phyloP scores from a whole-genome alignment of 2,888 invertebrate species.

The Eupsilia transversa region DNA sequence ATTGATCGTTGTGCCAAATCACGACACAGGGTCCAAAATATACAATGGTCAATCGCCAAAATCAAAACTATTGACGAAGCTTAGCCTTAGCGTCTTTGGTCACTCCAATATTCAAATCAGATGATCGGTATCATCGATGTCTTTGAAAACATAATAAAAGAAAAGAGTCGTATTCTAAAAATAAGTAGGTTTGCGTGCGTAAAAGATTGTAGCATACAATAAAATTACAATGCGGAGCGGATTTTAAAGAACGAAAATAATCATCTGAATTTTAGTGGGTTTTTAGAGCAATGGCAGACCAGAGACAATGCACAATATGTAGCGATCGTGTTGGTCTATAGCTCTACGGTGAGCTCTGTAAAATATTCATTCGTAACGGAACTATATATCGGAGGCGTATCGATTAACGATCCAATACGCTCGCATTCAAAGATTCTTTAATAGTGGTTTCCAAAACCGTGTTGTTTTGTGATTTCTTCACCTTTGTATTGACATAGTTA shows the following conservation, averaged over 20 bases:
- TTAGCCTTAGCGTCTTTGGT: not conserved
- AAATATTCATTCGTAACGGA: conserved; percentile 76
- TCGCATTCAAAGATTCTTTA: conserved; percentile 26
- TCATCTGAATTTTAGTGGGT: conserved; percentile 47
- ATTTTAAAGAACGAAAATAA: conserved; percentile 37
- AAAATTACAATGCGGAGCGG: conserved; percentile 23
- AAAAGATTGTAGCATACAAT: conserved; percentile 33
- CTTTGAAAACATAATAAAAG: not conserved
- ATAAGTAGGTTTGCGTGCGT: conserved; percentile 35
- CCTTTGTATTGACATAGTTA: not conserved
- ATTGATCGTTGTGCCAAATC: conserved; percentile 6
- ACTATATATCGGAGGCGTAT: conserved; percentile 59
- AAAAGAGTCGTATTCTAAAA: not conserved
- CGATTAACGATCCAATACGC: not conserved
- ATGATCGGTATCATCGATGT: not conserved
- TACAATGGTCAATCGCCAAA: conserved; percentile 1
- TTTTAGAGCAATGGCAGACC: conserved; percentile 42
- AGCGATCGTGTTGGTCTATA: conserved; percentile 10
- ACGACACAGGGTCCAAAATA: conserved; percentile 19
- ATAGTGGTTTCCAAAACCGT: conserved; percentile 6
- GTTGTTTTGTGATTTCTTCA: not conserved
- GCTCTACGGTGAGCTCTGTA: conserved; percentile 51
- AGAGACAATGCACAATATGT: conserved; percentile 34
- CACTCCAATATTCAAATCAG: not conserved
- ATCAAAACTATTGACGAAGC: not conserved